Evolutionary conservation across 2,113 vertebrate species (phyloP), one percentile per base, ranked within the genome.

Genomic region (Tachysurus fulvidraco): DNA sequence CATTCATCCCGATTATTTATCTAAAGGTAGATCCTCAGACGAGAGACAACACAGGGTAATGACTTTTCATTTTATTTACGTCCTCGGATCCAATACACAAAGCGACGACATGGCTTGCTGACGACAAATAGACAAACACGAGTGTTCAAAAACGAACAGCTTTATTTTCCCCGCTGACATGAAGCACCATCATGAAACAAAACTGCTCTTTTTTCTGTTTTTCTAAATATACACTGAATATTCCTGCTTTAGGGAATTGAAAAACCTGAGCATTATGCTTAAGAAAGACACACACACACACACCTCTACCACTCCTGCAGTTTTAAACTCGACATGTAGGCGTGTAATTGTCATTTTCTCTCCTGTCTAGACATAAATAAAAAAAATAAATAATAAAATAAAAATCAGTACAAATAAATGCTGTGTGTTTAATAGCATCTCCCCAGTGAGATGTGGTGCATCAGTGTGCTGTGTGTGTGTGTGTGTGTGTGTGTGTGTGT

Each of bases 331-430:
- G 9, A 23, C 46, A 71, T 36, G 54, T 50, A 1, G 64, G 28
- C n/a, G 25, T 81, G 23, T 81, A 23, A 81, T 46, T 57, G 14
- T 52, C 46, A 55, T 36, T 83, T 23, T 30, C 30, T 30, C 64
- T 28, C 50, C n/a, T 55, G 64, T 83, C 65, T 55, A 71, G 65
- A 52, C 65, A 55, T 83, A 55, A n/a, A 16, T 57, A 50, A 73
- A 83, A 59, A 54, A 13, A 30, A n/a, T n/a, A n/a, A n/a, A n/a
- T n/a, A 57, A 36, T 36, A 36, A 1, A 36, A 36, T 1, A 36
- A 36, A 2, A 36, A 36, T 36, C 36, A 36, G 36, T 36, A 36
- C 36, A 36, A 36, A 36, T 36, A 84, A 73, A 57, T 25, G 64
- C 28, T 83, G 9, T 77, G n/a, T 41, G 12, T 50, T 64, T 79